Percentiles rank a stretch among this genome's conserved stretches.
Conservation (phyloP, 2,797 vertebrate genomes). For the Vespertilio murinus region DNA sequence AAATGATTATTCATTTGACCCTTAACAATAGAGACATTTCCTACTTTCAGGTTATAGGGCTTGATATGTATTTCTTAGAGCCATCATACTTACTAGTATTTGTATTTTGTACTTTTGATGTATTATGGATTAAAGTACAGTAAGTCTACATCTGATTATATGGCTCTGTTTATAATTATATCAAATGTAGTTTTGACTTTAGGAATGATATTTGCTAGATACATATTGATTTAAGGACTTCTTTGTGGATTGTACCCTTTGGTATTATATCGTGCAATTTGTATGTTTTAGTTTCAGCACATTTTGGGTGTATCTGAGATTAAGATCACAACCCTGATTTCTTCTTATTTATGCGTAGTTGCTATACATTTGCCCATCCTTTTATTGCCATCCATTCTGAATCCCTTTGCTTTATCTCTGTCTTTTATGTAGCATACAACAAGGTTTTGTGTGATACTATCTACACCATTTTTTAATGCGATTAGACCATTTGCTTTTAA, state of each 20-base stretch:
- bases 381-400: background rate
- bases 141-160: background rate
- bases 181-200: background rate
- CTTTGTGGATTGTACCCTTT: background rate
- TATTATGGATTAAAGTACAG: background rate
- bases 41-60: background rate
- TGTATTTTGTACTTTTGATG: background rate
- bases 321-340: background rate
- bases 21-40: background rate
- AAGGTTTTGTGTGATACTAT: background rate
- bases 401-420: background rate
- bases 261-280: background rate
- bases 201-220: background rate
- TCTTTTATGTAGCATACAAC: background rate
- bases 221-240: background rate
- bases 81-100: background rate
- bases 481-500: background rate
- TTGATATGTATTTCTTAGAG: background rate
- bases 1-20: background rate
- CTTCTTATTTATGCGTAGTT: background rate
- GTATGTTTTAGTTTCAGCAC: background rate
- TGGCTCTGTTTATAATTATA: background rate
- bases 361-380: background rate
- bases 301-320: background rate
- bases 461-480: background rate